Percentiles rank a stretch among this genome's conserved stretches.
Evolutionary conservation across 2,113 vertebrate species (phyloP).

Genomic region (Epinephelus cyanopodus): DNA sequence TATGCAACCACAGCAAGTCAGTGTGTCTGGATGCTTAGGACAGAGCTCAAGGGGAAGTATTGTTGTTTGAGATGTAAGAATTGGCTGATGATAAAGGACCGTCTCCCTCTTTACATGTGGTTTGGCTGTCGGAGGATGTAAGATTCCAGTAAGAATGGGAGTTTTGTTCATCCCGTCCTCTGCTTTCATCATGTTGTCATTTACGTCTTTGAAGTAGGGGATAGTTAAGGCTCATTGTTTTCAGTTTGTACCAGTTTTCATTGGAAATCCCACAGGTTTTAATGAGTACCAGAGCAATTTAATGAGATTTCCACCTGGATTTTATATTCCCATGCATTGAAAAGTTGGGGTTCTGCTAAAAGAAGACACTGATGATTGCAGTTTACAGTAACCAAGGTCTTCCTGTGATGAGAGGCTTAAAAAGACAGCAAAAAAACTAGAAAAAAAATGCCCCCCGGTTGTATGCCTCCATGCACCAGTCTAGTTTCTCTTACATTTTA

Average conservation of each 20-base stretch:
- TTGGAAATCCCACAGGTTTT: conserved; percentile 6
- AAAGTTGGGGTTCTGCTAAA: not conserved
- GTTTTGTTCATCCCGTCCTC: conserved; percentile 61
- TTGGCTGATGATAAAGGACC: conserved; percentile 71
- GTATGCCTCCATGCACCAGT: too few species aligned
- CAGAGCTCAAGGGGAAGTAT: conserved; percentile 42
- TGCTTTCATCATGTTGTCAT: conserved; percentile 62
- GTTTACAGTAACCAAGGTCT: not conserved
- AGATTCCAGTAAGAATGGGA: conserved; percentile 57
- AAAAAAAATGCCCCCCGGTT: not conserved
- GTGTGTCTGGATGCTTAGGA: conserved; percentile 40
- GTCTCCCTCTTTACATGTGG: conserved; percentile 70
- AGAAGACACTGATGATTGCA: not conserved
- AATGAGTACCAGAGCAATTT: not conserved
- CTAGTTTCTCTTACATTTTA: too few species aligned
- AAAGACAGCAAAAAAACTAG: not conserved
- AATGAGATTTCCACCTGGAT: conserved; percentile 17
- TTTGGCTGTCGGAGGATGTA: conserved; percentile 55
- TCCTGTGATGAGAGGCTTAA: not conserved
- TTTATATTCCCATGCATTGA: not conserved
- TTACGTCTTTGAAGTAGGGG: conserved; percentile 57
- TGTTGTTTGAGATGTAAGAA: conserved; percentile 59
- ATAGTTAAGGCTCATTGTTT: conserved; percentile 45
- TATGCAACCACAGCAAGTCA: conserved; percentile 25
- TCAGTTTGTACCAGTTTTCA: conserved; percentile 15